A percentile compares a stretch with the other conserved stretches of the same genome.
These are phyloP conservation scores for Lithobates pipiens DNA, from an alignment of 2,797 vertebrate species.

Conservation along the genomic window DNA sequence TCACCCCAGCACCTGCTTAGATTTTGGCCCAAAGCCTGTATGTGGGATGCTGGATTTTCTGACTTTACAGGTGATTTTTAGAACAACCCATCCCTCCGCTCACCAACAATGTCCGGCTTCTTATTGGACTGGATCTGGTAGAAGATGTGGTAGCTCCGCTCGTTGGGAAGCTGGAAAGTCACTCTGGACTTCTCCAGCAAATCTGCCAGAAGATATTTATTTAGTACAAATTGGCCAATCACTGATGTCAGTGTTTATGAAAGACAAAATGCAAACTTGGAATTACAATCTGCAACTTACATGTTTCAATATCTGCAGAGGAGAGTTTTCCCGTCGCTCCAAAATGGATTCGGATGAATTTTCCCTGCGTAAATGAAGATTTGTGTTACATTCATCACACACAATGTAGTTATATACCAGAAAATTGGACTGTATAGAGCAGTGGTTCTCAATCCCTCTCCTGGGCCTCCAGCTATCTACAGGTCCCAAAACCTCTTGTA, in stretches of 20 bases:
- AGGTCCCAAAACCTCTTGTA: too few species aligned
- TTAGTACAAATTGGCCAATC: too few species aligned
- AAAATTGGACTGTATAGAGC: constrained; percentile 68
- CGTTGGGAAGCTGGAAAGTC: constrained; percentile 84
- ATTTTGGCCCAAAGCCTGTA: too few species aligned
- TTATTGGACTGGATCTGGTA: constrained; percentile 86
- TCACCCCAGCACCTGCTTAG: too few species aligned
- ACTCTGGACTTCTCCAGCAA: constrained; percentile 88
- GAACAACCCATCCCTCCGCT: constrained; percentile 37
- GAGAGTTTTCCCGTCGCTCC: constrained; percentile 86
- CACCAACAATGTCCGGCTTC: constrained; percentile 85
- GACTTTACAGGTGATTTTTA: too few species aligned
- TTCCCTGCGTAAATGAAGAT: constrained; percentile 74
- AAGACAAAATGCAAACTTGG: too few species aligned
- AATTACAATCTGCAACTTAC: constrained; percentile 70
- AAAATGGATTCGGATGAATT: constrained; percentile 93
- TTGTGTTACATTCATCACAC: too few species aligned
- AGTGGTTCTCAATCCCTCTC: too few species aligned
- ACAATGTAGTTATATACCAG: constrained; percentile 67
- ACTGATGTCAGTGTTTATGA: too few species aligned
- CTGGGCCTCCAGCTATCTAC: too few species aligned
- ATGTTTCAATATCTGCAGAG: constrained; percentile 88
- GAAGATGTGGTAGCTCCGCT: constrained; percentile 88
- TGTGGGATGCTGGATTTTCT: too few species aligned
- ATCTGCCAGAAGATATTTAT: constrained; percentile 71